Conservation (phyloP, 2,888 invertebrate species). For the Parasteatoda lunata region DNA sequence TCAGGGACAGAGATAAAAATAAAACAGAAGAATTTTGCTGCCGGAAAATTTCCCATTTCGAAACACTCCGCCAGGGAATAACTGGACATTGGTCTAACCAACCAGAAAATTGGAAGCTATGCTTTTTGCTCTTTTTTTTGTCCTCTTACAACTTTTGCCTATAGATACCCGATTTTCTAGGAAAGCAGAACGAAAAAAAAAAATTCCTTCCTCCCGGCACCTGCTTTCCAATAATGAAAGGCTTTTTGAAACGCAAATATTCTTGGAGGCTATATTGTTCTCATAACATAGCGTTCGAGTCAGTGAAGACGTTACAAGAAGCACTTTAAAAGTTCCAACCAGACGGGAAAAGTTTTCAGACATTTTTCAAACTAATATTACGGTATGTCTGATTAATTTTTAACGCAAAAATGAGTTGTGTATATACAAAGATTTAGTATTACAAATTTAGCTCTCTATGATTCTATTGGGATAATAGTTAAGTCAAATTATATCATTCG, state of each 20-base stretch:
- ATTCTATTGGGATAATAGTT: too few species aligned
- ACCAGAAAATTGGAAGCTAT: constrained; percentile 42
- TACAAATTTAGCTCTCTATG: too few species aligned
- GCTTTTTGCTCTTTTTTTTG: constrained; percentile 1
- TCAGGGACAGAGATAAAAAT: not conserved
- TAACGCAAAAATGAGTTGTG: too few species aligned
- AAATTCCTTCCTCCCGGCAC: not conserved
- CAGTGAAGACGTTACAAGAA: not conserved
- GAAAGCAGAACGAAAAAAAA: constrained; percentile 1
- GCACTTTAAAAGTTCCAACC: not conserved
- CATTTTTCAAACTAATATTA: too few species aligned
- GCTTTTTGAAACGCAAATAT: constrained; percentile 1
- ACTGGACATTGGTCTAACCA: constrained; percentile 43
- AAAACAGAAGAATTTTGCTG: constrained; percentile 8
- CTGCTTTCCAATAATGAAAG: not conserved
- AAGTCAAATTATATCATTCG: too few species aligned
- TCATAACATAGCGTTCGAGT: not conserved
- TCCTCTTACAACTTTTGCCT: not conserved
- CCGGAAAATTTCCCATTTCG: constrained; percentile 53
- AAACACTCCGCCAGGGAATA: constrained; percentile 30
- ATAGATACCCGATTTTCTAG: constrained; percentile 9
- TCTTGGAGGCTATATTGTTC: not conserved
- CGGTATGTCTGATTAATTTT: too few species aligned
- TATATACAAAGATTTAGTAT: too few species aligned
- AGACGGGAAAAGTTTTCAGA: not conserved